These are phyloP conservation scores for Nowickia ferox DNA, from an alignment of 2,888 invertebrate genomes.

Conservation along the genomic window DNA sequence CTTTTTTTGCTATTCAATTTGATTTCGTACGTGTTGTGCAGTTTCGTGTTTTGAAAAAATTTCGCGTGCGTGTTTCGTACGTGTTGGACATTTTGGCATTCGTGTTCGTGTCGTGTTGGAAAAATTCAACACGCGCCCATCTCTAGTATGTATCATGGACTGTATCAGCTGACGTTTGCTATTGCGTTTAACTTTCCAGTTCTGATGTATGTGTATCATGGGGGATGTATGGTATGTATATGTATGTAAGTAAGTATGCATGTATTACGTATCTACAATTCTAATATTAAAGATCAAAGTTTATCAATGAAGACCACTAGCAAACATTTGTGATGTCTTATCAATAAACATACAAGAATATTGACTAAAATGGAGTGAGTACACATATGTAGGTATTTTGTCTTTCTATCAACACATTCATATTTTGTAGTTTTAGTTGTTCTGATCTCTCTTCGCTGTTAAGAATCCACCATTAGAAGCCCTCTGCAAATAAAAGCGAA, in stretches of 20 bases:
- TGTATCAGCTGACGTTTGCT: too few relatives aligned
- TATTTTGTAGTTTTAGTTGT: background rate
- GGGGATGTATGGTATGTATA: too few relatives aligned
- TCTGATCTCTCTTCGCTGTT: background rate
- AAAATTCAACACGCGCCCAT: too few relatives aligned
- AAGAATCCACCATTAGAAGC: background rate
- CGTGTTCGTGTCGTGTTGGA: too few relatives aligned
- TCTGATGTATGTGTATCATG: too few relatives aligned
- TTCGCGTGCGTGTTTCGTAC: too few relatives aligned
- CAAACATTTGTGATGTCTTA: conserved; percentile 26
- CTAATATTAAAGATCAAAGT: conserved; percentile 55
- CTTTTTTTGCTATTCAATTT: too few relatives aligned
- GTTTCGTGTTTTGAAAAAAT: too few relatives aligned
- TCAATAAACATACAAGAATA: background rate
- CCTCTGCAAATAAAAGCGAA: background rate
- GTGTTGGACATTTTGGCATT: too few relatives aligned
- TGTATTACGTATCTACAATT: background rate
- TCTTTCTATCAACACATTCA: background rate
- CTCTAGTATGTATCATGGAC: too few relatives aligned
- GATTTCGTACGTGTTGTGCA: too few relatives aligned
- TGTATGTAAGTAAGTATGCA: background rate
- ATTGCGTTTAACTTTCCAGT: too few relatives aligned
- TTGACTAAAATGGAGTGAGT: background rate
- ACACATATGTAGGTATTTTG: background rate
- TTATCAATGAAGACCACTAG: conserved; percentile 65